Evolutionary conservation across 2,888 invertebrate species (phyloP), one percentile per base, ranked within the genome.

Genomic region (Drosophila anomalata): DNA sequence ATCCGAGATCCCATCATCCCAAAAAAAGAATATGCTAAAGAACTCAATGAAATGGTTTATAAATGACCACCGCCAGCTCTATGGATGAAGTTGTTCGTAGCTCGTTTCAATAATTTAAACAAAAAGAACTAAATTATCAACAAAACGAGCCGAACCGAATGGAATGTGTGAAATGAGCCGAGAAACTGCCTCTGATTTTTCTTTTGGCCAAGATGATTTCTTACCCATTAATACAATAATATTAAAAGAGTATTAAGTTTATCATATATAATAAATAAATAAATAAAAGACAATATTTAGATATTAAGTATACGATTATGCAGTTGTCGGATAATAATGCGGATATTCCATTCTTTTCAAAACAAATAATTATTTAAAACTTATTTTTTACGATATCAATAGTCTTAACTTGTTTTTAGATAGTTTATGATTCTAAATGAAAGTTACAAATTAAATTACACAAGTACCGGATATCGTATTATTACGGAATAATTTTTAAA

Each of bases 41-140:
- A 24, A n/a, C 51, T 50, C 56, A 55, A 68, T 81, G 78, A 84
- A 81, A 81, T 78, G 82, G 59, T 78, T 79, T 87, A 87, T 85
- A 82, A 82, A 87, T 87, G 79, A 82, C 41, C 41, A 82, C 41
- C 41, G 41, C 41, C 20, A 42, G 85, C 86, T 85, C 59, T 86
- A 76, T 58, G 67, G 72, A 57, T 62, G 58, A 46, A 53, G 57
- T 51, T 62, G 54, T 77, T 68, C 53, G 54, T 73, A 67, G 86
- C 66, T 79, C 75, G 79, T 82, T 85, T 75, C 50, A 67, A 79
- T 85, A 85, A 79, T 79, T 86, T 85, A 85, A 82, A 82, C 87
- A 81, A 63, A 61, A 62, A 68, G 46, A 62, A 56, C 48, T 31
- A 51, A 51, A 44, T 42, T 36, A 59, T 41, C 60, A 54, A 65